Evolutionary conservation across 1,140 invertebrate species (phyloP), one percentile per base, ranked within the genome.

Genomic region (Dermatophagoides farinae): DNA sequence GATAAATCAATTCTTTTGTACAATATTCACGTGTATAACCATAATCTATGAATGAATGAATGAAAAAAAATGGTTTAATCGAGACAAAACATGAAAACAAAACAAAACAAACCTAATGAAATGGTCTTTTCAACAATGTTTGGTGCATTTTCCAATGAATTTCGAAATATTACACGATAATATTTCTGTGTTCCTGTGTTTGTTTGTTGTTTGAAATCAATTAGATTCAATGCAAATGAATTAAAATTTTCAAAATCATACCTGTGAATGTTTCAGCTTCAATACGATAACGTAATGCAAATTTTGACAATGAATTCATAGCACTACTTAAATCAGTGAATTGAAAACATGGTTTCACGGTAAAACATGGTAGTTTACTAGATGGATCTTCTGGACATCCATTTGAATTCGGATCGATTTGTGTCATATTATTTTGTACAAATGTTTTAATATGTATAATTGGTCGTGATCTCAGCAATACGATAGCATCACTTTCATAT

Each of bases 331-430:
- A 31, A 31, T 31, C 31, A 8, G 31, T 31, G 53, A 89, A 83
- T 63, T 79, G 79, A 67, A 87, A 89, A 69, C 89, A 93, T 0
- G 86, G 80, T 72, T 84, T 75, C 66, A 92, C 88, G n/a, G 82
- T 78, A 68, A 93, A 89, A 71, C 88, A 92, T 4, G 86, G 86
- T 59, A 82, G 75, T 67, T 82, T 80, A 2, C 80, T 77, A 20
- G 69, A 68, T 0, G 71, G 74, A 70, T 88, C 80, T 22, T 72
- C 77, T 6, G 65, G 47, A 67, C 88, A 92, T 6, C 84, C 85
- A 16, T 74, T 70, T 64, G 75, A 78, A 39, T 80, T 82, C 0
- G 86, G 85, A 73, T 91, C 86, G 63, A 93, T 86, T 62, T 86
- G 83, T 38, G 75, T 74, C 39, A 83, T 73, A 62, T 80, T 78